These are phyloP conservation scores for Drosophila tsacasi DNA, from an alignment of 1,140 invertebrate species.

Conservation along the genomic window DNA sequence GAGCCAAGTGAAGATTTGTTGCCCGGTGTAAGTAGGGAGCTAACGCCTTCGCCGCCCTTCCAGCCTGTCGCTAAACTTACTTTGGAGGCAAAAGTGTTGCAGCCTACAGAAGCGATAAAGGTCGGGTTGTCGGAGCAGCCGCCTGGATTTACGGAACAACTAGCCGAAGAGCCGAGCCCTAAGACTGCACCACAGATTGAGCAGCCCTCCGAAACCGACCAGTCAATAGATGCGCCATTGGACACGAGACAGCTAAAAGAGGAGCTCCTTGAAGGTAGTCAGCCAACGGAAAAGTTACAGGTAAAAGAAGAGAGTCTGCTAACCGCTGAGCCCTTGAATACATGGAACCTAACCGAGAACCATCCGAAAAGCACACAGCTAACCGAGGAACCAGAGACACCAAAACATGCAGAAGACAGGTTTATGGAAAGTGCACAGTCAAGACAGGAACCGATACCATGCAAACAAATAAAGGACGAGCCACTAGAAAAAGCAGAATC, in stretches of 20 bases:
- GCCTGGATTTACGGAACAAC: not conserved
- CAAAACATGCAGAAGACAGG: not conserved
- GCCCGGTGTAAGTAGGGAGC: conserved; percentile 54
- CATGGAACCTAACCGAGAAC: not conserved
- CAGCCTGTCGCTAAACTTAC: conserved; percentile 40
- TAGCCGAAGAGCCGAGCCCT: not conserved
- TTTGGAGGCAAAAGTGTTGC: conserved; percentile 52
- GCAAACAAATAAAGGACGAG: not conserved
- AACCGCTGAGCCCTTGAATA: not conserved
- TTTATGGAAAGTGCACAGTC: no score
- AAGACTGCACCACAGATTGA: not conserved
- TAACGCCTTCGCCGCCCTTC: conserved; percentile 27
- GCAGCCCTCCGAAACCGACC: no score
- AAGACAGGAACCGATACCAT: not conserved
- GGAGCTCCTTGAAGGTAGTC: not conserved
- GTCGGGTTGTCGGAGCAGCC: not conserved
- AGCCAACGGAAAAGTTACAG: not conserved
- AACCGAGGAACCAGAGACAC: not conserved
- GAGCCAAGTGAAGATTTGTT: conserved; percentile 25
- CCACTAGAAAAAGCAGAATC: not conserved
- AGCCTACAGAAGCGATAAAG: conserved; percentile 13
- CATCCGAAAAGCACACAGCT: not conserved
- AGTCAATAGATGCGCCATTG: not conserved
- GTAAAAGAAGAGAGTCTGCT: not conserved
- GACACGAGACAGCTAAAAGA: not conserved